These are phyloP conservation scores for Leptinotarsa defecta DNA, from an alignment of 1,140 invertebrate genomes.

Conservation along the genomic window DNA sequence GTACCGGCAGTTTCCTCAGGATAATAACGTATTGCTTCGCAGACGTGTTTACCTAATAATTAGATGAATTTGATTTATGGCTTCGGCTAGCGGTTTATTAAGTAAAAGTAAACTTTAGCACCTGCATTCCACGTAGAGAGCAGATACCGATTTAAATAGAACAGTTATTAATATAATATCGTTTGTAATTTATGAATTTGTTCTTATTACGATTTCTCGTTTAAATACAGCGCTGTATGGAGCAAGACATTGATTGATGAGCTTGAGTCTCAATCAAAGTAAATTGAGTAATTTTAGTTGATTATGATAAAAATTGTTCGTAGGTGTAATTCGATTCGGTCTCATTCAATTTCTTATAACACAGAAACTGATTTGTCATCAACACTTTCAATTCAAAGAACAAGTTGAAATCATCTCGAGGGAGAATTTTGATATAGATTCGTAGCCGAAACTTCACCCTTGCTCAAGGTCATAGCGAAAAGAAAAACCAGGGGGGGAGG, in stretches of 20 bases:
- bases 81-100: not conserved
- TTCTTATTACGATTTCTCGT: not conserved
- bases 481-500: no score
- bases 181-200: not conserved
- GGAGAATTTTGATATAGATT: no score
- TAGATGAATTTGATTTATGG: conserved; percentile 6
- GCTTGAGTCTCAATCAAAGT: not conserved
- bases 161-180: not conserved
- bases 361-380: no score
- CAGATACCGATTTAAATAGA: conserved; percentile 1
- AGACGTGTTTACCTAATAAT: not conserved
- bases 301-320: no score
- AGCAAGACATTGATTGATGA: not conserved
- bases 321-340: no score
- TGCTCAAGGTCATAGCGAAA: no score
- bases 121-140: not conserved
- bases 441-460: no score
- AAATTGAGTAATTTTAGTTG: no score
- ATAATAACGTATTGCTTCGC: not conserved
- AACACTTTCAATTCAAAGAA: no score
- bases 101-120: conserved; percentile 6
- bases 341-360: no score
- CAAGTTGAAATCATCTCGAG: no score
- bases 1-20: not conserved
- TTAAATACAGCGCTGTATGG: not conserved